Evolutionary conservation across 1,140 invertebrate genomes (phyloP), one percentile per base, ranked within the genome.

Genomic region (Aplysia californica): DNA sequence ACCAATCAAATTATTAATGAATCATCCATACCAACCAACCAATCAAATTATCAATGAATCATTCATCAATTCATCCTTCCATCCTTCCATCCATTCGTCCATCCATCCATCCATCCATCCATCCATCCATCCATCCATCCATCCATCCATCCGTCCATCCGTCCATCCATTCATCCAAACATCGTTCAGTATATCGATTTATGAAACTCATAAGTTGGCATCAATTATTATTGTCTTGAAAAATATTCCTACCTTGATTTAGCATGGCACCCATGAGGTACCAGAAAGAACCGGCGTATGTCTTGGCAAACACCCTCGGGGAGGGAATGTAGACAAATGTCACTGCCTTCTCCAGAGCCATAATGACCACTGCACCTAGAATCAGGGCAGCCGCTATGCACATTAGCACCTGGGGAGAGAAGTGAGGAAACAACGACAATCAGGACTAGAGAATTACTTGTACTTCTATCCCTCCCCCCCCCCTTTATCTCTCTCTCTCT

Each of bases 191-290:
- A 44, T 38, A 15, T n/a, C n/a, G n/a, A n/a, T n/a, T n/a, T n/a
- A n/a, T n/a, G n/a, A n/a, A n/a, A n/a, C n/a, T n/a, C n/a, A n/a
- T n/a, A n/a, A n/a, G n/a, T n/a, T n/a, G n/a, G n/a, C n/a, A n/a
- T n/a, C n/a, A n/a, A n/a, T n/a, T n/a, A n/a, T n/a, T n/a, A n/a
- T n/a, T n/a, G n/a, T n/a, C n/a, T n/a, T n/a, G n/a, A n/a, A n/a
- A n/a, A n/a, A n/a, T n/a, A n/a, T n/a, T n/a, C n/a, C n/a, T 61
- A 61, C 58, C 58, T 71, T 71, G 69, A 35, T 26, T 56, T 20
- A 56, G 39, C 41, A 71, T 44, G 18, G 69, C 69, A 2, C 69
- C 69, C 4, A 33, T 33, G 3, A 71, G 50, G 50, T 71, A 71
- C 41, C 39, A 56, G 21, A 71, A 55, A 2, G 41, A 55, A 29